Evolutionary conservation across 2,797 vertebrate species (phyloP).

Genomic region (Falco novaeseelandiae): DNA sequence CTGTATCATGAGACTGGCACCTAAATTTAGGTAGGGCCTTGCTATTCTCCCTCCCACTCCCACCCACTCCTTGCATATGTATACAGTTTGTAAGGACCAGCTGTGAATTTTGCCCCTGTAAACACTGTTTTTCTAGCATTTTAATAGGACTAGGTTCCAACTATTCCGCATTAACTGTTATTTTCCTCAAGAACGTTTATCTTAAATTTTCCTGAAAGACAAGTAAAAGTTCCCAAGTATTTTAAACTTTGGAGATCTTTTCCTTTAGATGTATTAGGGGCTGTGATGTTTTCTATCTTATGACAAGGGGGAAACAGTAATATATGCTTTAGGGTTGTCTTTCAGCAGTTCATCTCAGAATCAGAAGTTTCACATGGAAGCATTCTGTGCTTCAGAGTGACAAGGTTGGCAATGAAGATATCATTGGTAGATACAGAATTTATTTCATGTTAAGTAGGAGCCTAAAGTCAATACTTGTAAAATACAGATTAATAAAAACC

Average conservation of each 20-base stretch:
- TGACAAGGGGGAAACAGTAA: background rate
- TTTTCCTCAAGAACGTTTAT: background rate
- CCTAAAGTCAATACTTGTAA: background rate
- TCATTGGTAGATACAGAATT: background rate
- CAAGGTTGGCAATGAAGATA: background rate
- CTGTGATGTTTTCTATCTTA: background rate
- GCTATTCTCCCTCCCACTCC: constrained; percentile 63
- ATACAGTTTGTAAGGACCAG: constrained; percentile 59
- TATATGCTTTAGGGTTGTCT: background rate
- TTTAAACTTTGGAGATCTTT: background rate
- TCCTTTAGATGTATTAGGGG: background rate
- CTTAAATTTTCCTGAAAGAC: background rate
- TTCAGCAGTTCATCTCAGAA: background rate
- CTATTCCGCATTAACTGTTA: background rate
- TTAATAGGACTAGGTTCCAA: background rate
- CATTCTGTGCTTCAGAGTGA: background rate
- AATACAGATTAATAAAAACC: background rate
- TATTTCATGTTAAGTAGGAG: background rate
- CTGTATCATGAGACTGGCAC: constrained; percentile 57
- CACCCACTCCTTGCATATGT: constrained; percentile 65
- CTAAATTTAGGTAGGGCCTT: constrained; percentile 69
- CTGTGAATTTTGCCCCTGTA: constrained; percentile 62
- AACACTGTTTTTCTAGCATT: constrained; percentile 27
- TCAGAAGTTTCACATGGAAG: background rate
- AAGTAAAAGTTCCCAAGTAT: background rate